A percentile compares a stretch with the other conserved stretches of the same genome.
phyloP scores from a whole-genome alignment of 2,113 vertebrate species.

The Riparia riparia region DNA sequence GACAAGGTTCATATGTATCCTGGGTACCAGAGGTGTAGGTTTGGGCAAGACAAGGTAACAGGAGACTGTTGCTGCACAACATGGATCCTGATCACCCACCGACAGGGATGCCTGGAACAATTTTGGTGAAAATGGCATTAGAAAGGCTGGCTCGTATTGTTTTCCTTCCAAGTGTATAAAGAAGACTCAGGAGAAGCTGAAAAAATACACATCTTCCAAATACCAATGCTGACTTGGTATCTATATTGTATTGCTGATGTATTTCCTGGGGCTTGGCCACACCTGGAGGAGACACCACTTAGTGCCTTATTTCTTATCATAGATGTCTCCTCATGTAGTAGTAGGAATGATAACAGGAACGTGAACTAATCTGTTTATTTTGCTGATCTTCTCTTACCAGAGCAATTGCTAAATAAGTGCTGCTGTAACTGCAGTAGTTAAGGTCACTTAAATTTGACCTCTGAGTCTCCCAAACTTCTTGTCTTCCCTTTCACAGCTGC shows the following conservation, averaged over 20 bases:
- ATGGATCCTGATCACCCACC: background rate
- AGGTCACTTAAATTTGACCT: background rate
- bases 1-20: background rate
- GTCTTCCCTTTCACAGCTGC: background rate
- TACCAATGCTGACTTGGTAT: background rate
- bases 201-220: background rate
- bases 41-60: background rate
- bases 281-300: background rate
- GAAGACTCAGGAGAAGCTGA: background rate
- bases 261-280: background rate
- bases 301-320: background rate
- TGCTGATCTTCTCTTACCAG: background rate
- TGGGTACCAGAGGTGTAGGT: background rate
- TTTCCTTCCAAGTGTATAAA: background rate
- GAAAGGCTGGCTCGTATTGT: rapidly evolving
- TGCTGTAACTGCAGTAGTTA: background rate
- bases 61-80: background rate
- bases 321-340: background rate
- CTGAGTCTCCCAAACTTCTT: background rate
- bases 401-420: background rate
- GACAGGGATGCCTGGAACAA: background rate
- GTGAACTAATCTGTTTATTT: background rate
- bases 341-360: background rate
- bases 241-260: rapidly evolving
- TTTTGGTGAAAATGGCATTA: background rate